Base-by-base conservation (phyloP, 2,888 invertebrate species). In the Pachydiplax longipennis region DNA sequence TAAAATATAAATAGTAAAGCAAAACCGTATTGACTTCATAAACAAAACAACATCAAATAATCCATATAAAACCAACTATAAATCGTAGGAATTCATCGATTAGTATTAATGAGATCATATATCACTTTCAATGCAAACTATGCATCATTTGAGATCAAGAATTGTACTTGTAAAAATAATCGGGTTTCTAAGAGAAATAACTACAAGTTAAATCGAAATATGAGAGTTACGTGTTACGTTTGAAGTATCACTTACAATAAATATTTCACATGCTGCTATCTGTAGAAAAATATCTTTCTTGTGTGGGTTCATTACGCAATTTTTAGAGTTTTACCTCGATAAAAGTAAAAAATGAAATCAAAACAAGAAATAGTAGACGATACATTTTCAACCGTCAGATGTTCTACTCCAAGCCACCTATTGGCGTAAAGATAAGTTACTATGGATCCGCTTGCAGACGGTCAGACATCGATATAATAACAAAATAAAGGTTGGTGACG, bases 371-470 rank as follows among this genome's bases (percentile, higher is more conserved):
- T 25, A 31, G 73, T 73, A 61, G 37, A 87, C 61, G 87, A 22
- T 65, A 31, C n/a, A 65, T 37, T 61, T 87, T 87, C 87, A 87
- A 40, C 87, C 61, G 87, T 87, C 87, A 87, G 61, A 35, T 87
- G 61, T 87, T 87, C 61, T 87, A 87, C 58, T 22, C 65, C 61
- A 87, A 61, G 87, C 87, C 87, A 87, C 87, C 87, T 87, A 65
- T 87, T 31, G 87, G 87, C 61, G 65, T 65, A 61, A 37, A 87
- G 37, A 87, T 61, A 35, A 87, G 65, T 87, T 87, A 87, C 87
- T 87, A 87, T 87, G 87, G 87, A 87, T 87, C 87, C 87, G 35
- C 40, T 87, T 61, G 87, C 87, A 87, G 87, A 87, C 87, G 87
- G 87, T 61, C 58, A 87, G 61, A 87, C 87, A 61, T 35, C 61